Conservation (phyloP, 2,888 invertebrate genomes). For the Cryptus armator region DNA sequence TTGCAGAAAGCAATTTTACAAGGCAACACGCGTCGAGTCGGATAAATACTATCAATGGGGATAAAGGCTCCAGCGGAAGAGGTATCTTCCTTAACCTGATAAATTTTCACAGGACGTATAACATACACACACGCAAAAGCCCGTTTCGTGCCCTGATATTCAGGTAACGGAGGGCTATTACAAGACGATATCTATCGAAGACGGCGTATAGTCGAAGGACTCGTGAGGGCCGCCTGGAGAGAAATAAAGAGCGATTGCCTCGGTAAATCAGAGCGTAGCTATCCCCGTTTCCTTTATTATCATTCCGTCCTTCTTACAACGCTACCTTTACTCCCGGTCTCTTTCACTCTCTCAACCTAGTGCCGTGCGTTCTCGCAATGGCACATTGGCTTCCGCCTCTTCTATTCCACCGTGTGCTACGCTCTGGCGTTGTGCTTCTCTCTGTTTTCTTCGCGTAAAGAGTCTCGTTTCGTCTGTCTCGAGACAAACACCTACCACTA, state of each 20-base stretch:
- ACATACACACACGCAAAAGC: constrained; percentile 19
- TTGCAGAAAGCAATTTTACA: constrained; percentile 57
- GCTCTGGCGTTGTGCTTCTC: constrained; percentile 19
- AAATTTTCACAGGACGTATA: constrained; percentile 72
- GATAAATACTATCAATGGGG: constrained; percentile 63
- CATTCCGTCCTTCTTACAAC: constrained; percentile 65
- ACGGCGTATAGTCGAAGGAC: constrained; percentile 75
- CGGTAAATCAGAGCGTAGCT: constrained; percentile 83
- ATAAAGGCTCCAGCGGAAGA: not conserved
- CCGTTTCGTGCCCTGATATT: constrained; percentile 75
- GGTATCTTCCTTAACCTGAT: constrained; percentile 70
- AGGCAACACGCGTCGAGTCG: constrained; percentile 60
- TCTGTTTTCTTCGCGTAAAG: not conserved
- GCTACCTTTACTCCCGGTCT: constrained; percentile 69
- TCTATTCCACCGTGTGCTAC: not conserved
- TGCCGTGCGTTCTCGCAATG: constrained; percentile 67
- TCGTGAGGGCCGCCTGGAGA: constrained; percentile 84
- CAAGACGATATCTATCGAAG: constrained; percentile 85
- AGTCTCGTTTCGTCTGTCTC: constrained; percentile 58
- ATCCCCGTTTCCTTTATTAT: constrained; percentile 58
- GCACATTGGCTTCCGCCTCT: constrained; percentile 56
- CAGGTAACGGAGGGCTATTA: constrained; percentile 85
- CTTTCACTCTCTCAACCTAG: constrained; percentile 48
- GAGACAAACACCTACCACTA: constrained; percentile 56
- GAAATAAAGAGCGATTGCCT: constrained; percentile 85